phyloP scores from a whole-genome alignment of 1,140 invertebrate species.

The Hydropsyche tenuis region DNA sequence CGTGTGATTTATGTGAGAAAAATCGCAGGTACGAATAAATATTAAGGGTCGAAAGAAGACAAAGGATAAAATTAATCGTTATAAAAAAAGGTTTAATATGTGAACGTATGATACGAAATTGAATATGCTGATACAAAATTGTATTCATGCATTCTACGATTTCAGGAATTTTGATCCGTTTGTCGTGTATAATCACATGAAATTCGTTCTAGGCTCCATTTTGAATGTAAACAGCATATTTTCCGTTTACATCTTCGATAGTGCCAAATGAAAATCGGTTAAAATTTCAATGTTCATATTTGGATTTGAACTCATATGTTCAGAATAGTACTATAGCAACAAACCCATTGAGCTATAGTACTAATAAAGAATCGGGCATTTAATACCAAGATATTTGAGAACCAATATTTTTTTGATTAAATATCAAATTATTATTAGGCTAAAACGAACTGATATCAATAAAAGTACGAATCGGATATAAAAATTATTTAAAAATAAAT shows the following conservation, averaged over 20 bases:
- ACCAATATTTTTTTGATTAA: too few relatives aligned
- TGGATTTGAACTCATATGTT: slow-evolving; percentile 29
- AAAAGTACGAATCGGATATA: neutral
- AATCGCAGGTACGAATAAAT: neutral
- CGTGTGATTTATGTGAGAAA: slow-evolving; percentile 17
- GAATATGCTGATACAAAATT: slow-evolving; percentile 31
- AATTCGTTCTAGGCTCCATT: slow-evolving; percentile 44
- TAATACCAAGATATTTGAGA: too few relatives aligned
- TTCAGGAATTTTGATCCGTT: too few relatives aligned
- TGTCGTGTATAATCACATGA: slow-evolving; percentile 39
- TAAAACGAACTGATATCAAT: too few relatives aligned
- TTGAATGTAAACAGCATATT: slow-evolving; percentile 43
- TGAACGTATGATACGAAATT: too few relatives aligned
- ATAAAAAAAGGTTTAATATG: too few relatives aligned
- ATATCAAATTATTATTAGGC: too few relatives aligned
- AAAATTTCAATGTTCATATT: neutral
- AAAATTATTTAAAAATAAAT: neutral
- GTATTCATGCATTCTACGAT: slow-evolving; percentile 35
- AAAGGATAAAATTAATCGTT: slow-evolving; percentile 32
- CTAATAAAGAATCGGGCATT: neutral
- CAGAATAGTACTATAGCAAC: neutral
- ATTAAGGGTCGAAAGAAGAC: slow-evolving; percentile 13
- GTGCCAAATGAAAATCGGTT: slow-evolving; percentile 29
- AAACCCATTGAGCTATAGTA: neutral
- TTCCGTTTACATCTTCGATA: slow-evolving; percentile 44